phyloP scores from a whole-genome alignment of 2,888 invertebrate genomes.

The Alitta virens region DNA sequence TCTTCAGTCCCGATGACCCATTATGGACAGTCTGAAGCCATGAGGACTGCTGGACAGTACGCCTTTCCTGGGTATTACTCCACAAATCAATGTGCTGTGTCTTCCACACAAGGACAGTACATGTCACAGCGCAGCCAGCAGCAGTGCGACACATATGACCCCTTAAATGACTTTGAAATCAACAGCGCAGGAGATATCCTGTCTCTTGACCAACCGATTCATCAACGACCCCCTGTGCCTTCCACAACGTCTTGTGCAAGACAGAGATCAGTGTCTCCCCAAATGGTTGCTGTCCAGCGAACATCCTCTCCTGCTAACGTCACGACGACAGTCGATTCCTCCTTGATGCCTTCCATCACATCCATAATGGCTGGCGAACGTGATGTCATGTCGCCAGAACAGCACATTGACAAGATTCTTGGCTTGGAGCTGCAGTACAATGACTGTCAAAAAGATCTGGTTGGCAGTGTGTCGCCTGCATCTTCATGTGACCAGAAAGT shows the following conservation, averaged over 20 bases:
- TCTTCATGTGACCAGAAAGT: constrained; percentile 12
- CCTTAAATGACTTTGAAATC: constrained; percentile 17
- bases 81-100: too few relatives aligned
- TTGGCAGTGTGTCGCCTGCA: not conserved
- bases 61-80: too few relatives aligned
- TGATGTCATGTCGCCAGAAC: not conserved
- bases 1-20: too few relatives aligned
- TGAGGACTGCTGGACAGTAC: too few relatives aligned
- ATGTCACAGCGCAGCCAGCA: too few relatives aligned
- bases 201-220: constrained; percentile 18
- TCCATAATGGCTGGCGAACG: constrained; percentile 12
- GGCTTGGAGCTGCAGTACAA: constrained; percentile 6
- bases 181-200: constrained; percentile 15
- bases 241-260: not conserved
- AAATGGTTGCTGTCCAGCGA: not conserved
- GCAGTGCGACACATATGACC: too few relatives aligned
- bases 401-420: constrained; percentile 11
- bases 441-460: not conserved
- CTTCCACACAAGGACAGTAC: too few relatives aligned
- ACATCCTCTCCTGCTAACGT: not conserved
- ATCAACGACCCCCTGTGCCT: constrained; percentile 10
- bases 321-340: constrained; percentile 2
- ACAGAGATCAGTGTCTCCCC: too few relatives aligned
- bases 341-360: constrained; percentile 15
- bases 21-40: too few relatives aligned